A percentile compares a stretch with the other conserved stretches of the same genome.
These are phyloP conservation scores for Acromyrmex echinatior DNA, from an alignment of 1,140 invertebrate genomes.

Conservation along the genomic window DNA sequence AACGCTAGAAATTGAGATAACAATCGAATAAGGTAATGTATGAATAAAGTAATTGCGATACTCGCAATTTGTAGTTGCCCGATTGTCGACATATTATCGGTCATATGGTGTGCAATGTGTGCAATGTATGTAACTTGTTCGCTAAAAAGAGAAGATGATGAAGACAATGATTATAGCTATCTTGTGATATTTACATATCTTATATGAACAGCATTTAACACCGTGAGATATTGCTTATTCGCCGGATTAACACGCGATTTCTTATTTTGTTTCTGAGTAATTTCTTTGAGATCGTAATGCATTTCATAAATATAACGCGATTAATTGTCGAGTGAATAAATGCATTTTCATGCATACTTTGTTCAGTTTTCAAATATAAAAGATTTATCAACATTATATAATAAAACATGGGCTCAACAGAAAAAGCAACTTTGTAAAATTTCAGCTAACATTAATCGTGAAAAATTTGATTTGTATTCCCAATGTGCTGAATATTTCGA, in stretches of 20 bases:
- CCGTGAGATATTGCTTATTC: not conserved
- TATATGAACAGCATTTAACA: not conserved
- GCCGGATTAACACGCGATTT: not conserved
- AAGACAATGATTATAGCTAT: not conserved
- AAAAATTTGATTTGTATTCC: too few relatives aligned
- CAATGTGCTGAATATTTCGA: too few relatives aligned
- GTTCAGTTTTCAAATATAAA: not conserved
- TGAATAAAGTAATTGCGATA: slow-evolving; percentile 18
- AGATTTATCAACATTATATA: not conserved
- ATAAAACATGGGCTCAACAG: not conserved
- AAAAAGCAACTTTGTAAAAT: too few relatives aligned
- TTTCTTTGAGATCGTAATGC: not conserved
- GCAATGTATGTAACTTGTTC: not conserved
- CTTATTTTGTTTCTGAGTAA: not conserved
- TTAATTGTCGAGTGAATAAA: not conserved
- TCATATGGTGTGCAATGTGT: not conserved
- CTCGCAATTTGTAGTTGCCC: slow-evolving; percentile 19
- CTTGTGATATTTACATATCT: not conserved
- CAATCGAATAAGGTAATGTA: slow-evolving; percentile 42
- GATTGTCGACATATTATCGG: slow-evolving; percentile 21
- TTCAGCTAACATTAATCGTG: too few relatives aligned
- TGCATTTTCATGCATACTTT: not conserved
- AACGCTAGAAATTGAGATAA: slow-evolving; percentile 58
- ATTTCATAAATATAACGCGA: slow-evolving; percentile 20
- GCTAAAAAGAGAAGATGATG: not conserved